phyloP scores from a whole-genome alignment of 1,140 invertebrate genomes.

The Hyposmocoma kahamanoa region DNA sequence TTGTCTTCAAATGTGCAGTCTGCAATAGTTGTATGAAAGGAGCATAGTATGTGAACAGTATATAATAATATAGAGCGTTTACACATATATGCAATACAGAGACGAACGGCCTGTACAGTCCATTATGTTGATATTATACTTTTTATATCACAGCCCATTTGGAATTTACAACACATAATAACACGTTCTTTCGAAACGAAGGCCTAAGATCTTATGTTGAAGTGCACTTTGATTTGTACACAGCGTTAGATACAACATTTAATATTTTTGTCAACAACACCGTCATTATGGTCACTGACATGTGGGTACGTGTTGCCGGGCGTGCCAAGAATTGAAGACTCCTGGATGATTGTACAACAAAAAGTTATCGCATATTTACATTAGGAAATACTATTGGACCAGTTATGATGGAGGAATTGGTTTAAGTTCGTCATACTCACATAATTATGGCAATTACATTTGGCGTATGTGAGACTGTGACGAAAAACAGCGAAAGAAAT shows the following conservation, averaged over 20 bases:
- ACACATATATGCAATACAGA: constrained; percentile 64
- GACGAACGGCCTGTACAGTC: constrained; percentile 79
- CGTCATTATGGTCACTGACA: constrained; percentile 38
- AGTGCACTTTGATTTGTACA: constrained; percentile 73
- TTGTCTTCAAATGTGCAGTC: too few relatives aligned
- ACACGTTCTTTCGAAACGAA: constrained; percentile 62
- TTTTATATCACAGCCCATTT: constrained; percentile 82
- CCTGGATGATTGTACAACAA: background rate
- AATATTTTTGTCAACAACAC: constrained; percentile 59
- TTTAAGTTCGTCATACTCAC: too few relatives aligned
- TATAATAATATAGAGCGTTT: constrained; percentile 39
- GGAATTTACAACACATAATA: constrained; percentile 76
- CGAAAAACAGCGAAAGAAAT: too few relatives aligned
- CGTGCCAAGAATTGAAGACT: constrained; percentile 26
- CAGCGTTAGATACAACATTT: constrained; percentile 65
- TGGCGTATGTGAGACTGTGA: too few relatives aligned
- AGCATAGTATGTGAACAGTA: constrained; percentile 36
- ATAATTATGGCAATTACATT: too few relatives aligned
- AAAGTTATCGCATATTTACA: background rate
- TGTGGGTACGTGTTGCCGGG: constrained; percentile 40
- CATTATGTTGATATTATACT: constrained; percentile 76
- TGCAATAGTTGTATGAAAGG: too few relatives aligned
- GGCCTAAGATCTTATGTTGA: constrained; percentile 58
- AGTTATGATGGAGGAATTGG: too few relatives aligned
- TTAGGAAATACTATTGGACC: too few relatives aligned